phyloP scores from a whole-genome alignment of 2,797 vertebrate genomes.

The Pseudotriccus pelzelni region DNA sequence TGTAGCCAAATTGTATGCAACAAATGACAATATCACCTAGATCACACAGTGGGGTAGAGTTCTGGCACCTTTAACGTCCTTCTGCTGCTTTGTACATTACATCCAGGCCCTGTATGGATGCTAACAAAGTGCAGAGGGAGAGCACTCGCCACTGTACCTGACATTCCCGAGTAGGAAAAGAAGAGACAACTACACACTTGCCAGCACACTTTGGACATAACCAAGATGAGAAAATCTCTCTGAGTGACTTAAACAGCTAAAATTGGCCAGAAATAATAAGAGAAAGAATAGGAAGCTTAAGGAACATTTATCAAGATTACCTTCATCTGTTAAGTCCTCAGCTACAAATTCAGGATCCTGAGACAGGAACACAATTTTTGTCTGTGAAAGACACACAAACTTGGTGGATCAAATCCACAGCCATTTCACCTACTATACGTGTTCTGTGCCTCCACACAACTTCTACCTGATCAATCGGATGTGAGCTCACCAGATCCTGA shows the following conservation, averaged over 20 bases:
- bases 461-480: background rate
- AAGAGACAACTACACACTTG: accelerated
- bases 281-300: background rate
- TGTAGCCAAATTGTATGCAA: background rate
- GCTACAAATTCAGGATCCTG: background rate
- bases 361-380: background rate
- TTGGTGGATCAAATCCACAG: background rate
- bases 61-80: background rate
- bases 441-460: background rate
- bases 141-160: accelerated
- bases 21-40: background rate
- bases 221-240: background rate
- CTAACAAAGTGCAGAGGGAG: background rate
- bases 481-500: background rate
- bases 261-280: background rate
- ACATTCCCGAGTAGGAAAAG: accelerated
- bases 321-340: background rate
- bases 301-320: background rate
- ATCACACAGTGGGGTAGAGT: background rate
- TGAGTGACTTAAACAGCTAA: background rate
- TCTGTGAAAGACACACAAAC: background rate
- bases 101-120: background rate
- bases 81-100: background rate
- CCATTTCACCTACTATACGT: background rate
- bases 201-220: background rate